Percentiles rank a stretch among this genome's conserved stretches.
Conservation (phyloP, 1,140 invertebrate genomes). For the Brachionus koreanus region DNA sequence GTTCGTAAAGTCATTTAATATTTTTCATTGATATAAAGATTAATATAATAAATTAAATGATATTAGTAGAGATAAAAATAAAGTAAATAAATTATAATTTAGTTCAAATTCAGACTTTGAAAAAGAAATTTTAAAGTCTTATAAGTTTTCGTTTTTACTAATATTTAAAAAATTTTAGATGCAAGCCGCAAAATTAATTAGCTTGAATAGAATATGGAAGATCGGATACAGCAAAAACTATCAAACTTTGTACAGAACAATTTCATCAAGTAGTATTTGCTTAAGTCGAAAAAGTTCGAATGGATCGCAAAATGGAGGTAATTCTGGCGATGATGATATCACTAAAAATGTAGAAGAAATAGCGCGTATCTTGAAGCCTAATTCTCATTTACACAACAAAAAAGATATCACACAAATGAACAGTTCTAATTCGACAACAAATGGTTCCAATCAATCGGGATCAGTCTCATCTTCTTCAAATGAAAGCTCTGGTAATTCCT, state of each 20-base stretch:
- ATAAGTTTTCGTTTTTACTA: too few species aligned
- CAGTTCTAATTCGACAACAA: background rate
- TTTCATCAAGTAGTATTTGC: background rate
- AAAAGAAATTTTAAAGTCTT: too few species aligned
- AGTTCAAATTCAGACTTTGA: too few species aligned
- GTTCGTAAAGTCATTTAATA: too few species aligned
- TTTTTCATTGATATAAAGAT: too few species aligned
- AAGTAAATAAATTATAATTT: too few species aligned
- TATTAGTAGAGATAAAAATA: too few species aligned
- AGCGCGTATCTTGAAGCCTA: background rate
- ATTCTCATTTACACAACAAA: background rate
- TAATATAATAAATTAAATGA: too few species aligned
- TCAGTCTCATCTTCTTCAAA: background rate
- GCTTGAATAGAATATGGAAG: constrained; percentile 20
- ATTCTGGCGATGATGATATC: constrained; percentile 6
- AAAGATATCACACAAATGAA: background rate
- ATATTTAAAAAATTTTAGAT: background rate
- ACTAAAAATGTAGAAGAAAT: constrained; percentile 27
- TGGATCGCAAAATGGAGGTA: background rate
- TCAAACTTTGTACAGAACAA: background rate
- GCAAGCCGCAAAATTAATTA: constrained; percentile 20
- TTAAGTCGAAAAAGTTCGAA: background rate
- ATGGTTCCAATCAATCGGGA: background rate
- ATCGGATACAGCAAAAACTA: background rate
- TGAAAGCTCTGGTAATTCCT: background rate